Evolutionary conservation across 2,113 vertebrate species (phyloP).

Genomic region (Lepisosteus oculatus): DNA sequence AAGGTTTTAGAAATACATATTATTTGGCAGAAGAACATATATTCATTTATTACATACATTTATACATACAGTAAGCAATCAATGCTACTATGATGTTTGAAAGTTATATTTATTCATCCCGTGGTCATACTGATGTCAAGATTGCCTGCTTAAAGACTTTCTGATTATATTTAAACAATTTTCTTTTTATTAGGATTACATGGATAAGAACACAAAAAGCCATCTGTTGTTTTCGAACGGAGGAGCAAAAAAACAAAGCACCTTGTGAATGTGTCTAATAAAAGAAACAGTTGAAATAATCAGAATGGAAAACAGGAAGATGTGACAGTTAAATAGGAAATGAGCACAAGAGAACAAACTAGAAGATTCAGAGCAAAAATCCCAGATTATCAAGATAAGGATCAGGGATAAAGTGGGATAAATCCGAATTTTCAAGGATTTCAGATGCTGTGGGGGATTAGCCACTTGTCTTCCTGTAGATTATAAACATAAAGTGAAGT

Average conservation of each 20-base stretch:
- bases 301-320: slow-evolving; percentile 16
- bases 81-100: too few species aligned
- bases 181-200: slow-evolving; percentile 29
- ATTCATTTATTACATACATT: too few species aligned
- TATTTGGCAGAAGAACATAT: too few species aligned
- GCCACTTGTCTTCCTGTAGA: slow-evolving; percentile 27
- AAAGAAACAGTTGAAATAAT: slow-evolving; percentile 4
- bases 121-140: slow-evolving; percentile 13
- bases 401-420: slow-evolving; percentile 34
- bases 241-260: slow-evolving; percentile 6
- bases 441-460: slow-evolving; percentile 31
- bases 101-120: not conserved
- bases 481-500: slow-evolving; percentile 30
- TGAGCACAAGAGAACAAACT: slow-evolving; percentile 4
- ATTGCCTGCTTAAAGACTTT: slow-evolving; percentile 32
- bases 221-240: slow-evolving; percentile 28
- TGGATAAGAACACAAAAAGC: slow-evolving; percentile 24
- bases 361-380: slow-evolving; percentile 8
- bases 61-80: too few species aligned
- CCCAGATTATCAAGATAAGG: slow-evolving; percentile 36
- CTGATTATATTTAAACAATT: slow-evolving; percentile 30
- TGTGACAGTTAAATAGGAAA: not conserved
- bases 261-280: not conserved
- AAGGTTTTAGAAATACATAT: too few species aligned
- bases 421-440: slow-evolving; percentile 34